phyloP scores from a whole-genome alignment of 2,113 vertebrate species.

The Pelvicachromis taeniatus region DNA sequence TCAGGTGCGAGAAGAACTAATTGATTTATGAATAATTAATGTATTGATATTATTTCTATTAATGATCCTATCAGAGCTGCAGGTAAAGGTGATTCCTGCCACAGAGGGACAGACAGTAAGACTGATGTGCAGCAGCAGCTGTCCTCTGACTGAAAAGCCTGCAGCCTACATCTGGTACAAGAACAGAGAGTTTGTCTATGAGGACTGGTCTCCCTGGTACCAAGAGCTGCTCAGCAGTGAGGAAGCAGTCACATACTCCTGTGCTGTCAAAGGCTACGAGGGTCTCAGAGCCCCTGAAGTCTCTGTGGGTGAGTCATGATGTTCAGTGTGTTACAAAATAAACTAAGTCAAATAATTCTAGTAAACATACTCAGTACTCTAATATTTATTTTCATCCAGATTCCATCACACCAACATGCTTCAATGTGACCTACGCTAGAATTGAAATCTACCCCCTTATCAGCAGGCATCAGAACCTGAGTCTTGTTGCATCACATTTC shows the following conservation, averaged over 20 bases:
- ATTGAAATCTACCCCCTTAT: too few species aligned
- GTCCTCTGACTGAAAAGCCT: slow-evolving; percentile 20
- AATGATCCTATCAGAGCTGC: background rate
- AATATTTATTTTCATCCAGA: too few species aligned
- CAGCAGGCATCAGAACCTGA: too few species aligned
- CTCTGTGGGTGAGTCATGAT: too few species aligned
- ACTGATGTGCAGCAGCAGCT: slow-evolving; percentile 6
- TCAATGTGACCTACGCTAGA: too few species aligned
- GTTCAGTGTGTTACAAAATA: too few species aligned
- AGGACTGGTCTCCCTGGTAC: background rate
- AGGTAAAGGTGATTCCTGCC: background rate
- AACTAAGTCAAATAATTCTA: too few species aligned
- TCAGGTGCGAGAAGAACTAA: fast-evolving
- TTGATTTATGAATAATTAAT: fast-evolving
- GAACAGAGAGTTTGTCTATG: background rate
- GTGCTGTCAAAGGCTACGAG: slow-evolving; percentile 17
- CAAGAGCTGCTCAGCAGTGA: slow-evolving; percentile 26
- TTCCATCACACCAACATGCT: too few species aligned
- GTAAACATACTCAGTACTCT: too few species aligned
- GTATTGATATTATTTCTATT: background rate
- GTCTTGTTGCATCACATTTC: too few species aligned
- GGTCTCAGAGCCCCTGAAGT: background rate
- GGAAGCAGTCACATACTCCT: slow-evolving; percentile 23
- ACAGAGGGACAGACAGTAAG: background rate
- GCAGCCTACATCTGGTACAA: slow-evolving; percentile 22